phyloP scores from a whole-genome alignment of 2,797 vertebrate genomes.

The Alcedo quadribrachys region DNA sequence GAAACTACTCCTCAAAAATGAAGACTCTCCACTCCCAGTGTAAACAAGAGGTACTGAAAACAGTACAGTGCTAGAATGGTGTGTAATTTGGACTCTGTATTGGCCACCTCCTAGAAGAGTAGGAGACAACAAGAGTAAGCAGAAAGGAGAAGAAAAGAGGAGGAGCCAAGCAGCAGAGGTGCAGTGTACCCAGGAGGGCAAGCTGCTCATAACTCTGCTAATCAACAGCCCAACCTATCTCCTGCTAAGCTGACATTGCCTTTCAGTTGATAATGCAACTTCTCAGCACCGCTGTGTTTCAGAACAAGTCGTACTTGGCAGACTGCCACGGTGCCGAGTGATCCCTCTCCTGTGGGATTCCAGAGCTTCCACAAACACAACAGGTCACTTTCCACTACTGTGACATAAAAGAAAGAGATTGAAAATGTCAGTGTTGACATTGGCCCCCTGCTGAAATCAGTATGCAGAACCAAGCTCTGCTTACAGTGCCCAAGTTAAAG shows the following conservation, averaged over 20 bases:
- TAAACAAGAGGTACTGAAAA: neutral
- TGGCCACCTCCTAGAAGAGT: neutral
- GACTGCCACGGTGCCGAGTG: slow-evolving; percentile 41
- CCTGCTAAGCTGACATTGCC: slow-evolving; percentile 10
- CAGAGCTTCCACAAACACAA: slow-evolving; percentile 69
- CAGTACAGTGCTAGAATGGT: neutral
- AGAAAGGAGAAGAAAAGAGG: neutral
- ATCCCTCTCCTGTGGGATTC: slow-evolving; percentile 71
- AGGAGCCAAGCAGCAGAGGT: neutral
- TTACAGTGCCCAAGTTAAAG: slow-evolving; percentile 24
- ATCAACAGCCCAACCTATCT: slow-evolving; percentile 55
- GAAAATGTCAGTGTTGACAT: slow-evolving; percentile 61
- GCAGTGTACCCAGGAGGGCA: neutral
- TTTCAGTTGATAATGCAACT: slow-evolving; percentile 66
- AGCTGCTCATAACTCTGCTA: slow-evolving; percentile 14
- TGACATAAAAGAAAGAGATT: slow-evolving; percentile 65
- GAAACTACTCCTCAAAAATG: neutral
- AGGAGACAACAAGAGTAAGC: accelerated
- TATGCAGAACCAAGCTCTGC: slow-evolving; percentile 33
- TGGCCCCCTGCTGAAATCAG: slow-evolving; percentile 54
- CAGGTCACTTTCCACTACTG: slow-evolving; percentile 69
- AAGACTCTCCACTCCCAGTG: accelerated
- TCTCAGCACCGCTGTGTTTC: slow-evolving; percentile 44
- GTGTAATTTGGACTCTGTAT: neutral
- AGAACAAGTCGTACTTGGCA: slow-evolving; percentile 74